These are phyloP conservation scores for Sebastes kiyomatsui DNA, from an alignment of 2,797 vertebrate genomes.

Conservation along the genomic window DNA sequence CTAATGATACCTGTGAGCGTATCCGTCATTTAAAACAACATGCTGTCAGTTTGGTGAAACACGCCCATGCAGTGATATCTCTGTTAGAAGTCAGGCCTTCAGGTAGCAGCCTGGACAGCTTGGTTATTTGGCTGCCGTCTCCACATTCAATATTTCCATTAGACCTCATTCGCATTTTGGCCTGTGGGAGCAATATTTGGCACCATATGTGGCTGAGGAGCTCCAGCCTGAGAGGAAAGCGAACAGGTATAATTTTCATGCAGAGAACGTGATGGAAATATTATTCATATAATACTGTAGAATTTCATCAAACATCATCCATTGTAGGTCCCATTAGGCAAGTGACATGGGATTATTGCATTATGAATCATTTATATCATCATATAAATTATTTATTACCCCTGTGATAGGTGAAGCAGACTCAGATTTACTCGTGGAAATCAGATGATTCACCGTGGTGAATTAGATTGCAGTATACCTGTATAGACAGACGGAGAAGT, in stretches of 20 bases:
- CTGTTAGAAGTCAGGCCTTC: slow-evolving; percentile 54
- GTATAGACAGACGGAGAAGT: slow-evolving; percentile 18
- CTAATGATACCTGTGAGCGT: slow-evolving; percentile 80
- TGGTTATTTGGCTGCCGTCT: slow-evolving; percentile 32
- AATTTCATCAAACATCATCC: slow-evolving; percentile 41
- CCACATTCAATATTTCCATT: slow-evolving; percentile 39
- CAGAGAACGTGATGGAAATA: slow-evolving; percentile 30
- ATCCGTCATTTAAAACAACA: slow-evolving; percentile 76
- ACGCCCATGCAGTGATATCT: slow-evolving; percentile 70
- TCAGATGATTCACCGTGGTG: slow-evolving; percentile 32
- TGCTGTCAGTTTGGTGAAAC: slow-evolving; percentile 69
- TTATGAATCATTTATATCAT: slow-evolving; percentile 69
- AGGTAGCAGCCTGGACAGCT: slow-evolving; percentile 44
- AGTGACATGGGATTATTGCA: slow-evolving; percentile 61
- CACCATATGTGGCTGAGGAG: slow-evolving; percentile 3
- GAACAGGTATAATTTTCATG: slow-evolving; percentile 32
- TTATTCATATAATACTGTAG: slow-evolving; percentile 25
- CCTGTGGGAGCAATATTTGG: slow-evolving; percentile 31
- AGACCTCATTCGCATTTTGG: slow-evolving; percentile 44
- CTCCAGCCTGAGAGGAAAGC: slow-evolving; percentile 8
- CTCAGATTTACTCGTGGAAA: slow-evolving; percentile 34
- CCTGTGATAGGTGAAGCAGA: slow-evolving; percentile 40
- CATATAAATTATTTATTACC: slow-evolving; percentile 64
- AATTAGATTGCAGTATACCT: slow-evolving; percentile 1
- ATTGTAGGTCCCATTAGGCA: slow-evolving; percentile 48